phyloP scores from a whole-genome alignment of 30 jellyfish, hydroid and myxozoan species.

The Cassiopea andromeda region DNA sequence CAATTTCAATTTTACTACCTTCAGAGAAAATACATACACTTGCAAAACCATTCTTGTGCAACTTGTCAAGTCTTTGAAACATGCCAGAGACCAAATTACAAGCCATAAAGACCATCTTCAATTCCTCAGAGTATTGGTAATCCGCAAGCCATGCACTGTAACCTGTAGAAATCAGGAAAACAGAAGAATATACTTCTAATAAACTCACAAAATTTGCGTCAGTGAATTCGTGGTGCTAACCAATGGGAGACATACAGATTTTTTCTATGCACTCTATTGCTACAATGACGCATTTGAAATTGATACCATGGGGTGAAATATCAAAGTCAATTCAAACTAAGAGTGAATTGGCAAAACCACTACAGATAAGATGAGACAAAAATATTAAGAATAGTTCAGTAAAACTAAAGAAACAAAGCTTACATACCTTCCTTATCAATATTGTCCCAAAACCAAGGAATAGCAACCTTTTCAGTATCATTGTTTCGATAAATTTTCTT shows the following conservation, averaged over 20 bases:
- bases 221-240: too few relatives aligned
- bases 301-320: too few relatives aligned
- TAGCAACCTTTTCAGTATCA: slow-evolving; percentile 72
- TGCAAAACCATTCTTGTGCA: slow-evolving; percentile 81
- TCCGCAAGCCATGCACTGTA: slow-evolving; percentile 88
- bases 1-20: slow-evolving; percentile 48
- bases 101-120: slow-evolving; percentile 70
- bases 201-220: too few relatives aligned
- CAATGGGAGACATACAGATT: too few relatives aligned
- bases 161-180: slow-evolving; percentile 27
- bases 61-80: slow-evolving; percentile 86
- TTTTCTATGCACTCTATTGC: too few relatives aligned
- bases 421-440: slow-evolving; percentile 78
- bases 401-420: too few relatives aligned
- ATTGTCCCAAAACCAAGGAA: slow-evolving; percentile 94
- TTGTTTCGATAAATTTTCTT: slow-evolving; percentile 81
- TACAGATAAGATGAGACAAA: too few relatives aligned
- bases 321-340: too few relatives aligned
- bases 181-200: background rate
- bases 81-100: slow-evolving; percentile 88
- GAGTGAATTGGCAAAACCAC: too few relatives aligned
- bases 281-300: too few relatives aligned
- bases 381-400: too few relatives aligned
- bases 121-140: slow-evolving; percentile 82
- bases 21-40: slow-evolving; percentile 60